Evolutionary conservation across 1,140 invertebrate species (phyloP), one percentile per base, ranked within the genome.

Genomic region (Stenopsyche tienmushanensis): DNA sequence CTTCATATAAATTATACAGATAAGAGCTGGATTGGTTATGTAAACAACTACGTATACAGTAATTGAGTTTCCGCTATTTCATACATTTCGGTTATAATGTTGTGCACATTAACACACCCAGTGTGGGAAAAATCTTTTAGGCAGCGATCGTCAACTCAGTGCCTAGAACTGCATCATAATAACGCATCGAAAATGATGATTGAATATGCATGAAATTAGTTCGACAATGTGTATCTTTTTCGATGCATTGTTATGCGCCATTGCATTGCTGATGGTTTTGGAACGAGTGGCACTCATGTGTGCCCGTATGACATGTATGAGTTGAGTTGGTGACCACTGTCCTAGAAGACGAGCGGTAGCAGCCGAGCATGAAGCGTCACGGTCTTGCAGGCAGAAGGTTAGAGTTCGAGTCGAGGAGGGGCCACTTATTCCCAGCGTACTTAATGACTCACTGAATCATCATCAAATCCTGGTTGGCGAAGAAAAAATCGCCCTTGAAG

Each of bases 381-480:
- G 62, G 62, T 64, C 39, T 54, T 64, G 50, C 21, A 50, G 42
- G 49, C 62, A 64, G 52, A 54, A 64, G 62, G 62, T 64, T 64
- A 64, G 50, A 64, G 62, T 64, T 64, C 62, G 62, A 41, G 5
- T 23, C 62, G 50, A 54, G 50, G 49, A 64, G 62, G 62, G 62
- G 62, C 62, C 50, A 54, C 49, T 25, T 26, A 64, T 64, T 64
- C 62, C 62, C 62, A 64, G 41, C 34, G 29, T 10, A 64, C 49
- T 63, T 60, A 60, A 60, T 60, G 57, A 60, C 57, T 60, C 25
- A 60, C 57, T 60, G 42, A 60, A 60, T 60, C 53, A 57, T 39
- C 57, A 20, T 60, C 42, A 47, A 60, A 60, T 60, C 57, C 57
- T 60, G 57, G 42, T 60, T 57, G n/a, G 9, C 10, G 7, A 54